Conservation (phyloP, 2,888 invertebrate genomes). For the Lydus trimaculatus region DNA sequence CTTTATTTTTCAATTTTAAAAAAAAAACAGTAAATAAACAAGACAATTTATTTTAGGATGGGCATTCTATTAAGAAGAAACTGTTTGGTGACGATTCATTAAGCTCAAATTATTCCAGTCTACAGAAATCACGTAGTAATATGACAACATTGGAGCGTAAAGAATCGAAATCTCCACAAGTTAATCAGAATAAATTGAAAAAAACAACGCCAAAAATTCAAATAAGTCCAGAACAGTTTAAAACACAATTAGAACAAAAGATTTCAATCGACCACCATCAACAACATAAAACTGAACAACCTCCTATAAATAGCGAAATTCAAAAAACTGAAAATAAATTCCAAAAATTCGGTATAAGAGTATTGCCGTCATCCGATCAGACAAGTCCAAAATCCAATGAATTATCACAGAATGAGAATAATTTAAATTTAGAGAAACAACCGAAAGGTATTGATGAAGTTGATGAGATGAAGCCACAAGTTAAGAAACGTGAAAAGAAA, state of each 20-base stretch:
- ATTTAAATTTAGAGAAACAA: conserved; percentile 48
- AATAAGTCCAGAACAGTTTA: conserved; percentile 49
- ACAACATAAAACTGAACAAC: conserved; percentile 45
- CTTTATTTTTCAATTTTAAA: background rate
- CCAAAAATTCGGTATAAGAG: conserved; percentile 73
- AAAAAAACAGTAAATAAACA: background rate
- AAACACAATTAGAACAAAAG: conserved; percentile 52
- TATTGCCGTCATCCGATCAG: conserved; percentile 62
- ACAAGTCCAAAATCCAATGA: conserved; percentile 56
- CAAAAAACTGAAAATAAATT: conserved; percentile 68
- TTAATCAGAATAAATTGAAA: conserved; percentile 34
- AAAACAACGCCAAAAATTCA: conserved; percentile 42
- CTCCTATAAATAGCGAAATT: conserved; percentile 60
- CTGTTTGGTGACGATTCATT: conserved; percentile 59
- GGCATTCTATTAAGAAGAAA: conserved; percentile 51
- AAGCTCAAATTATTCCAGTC: conserved; percentile 60
- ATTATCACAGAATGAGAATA: conserved; percentile 58
- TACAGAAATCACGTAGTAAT: conserved; percentile 54
- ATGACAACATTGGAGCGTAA: conserved; percentile 56
- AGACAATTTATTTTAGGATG: conserved; percentile 46
- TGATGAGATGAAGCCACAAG: conserved; percentile 59
- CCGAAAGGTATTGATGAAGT: conserved; percentile 61
- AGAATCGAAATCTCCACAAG: conserved; percentile 50
- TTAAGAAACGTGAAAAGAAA: conserved; percentile 63
- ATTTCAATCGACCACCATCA: conserved; percentile 46